Percentiles rank a stretch among this genome's conserved stretches.
Conservation (phyloP, 2,113 vertebrate genomes). For the Cyprinus carpio region DNA sequence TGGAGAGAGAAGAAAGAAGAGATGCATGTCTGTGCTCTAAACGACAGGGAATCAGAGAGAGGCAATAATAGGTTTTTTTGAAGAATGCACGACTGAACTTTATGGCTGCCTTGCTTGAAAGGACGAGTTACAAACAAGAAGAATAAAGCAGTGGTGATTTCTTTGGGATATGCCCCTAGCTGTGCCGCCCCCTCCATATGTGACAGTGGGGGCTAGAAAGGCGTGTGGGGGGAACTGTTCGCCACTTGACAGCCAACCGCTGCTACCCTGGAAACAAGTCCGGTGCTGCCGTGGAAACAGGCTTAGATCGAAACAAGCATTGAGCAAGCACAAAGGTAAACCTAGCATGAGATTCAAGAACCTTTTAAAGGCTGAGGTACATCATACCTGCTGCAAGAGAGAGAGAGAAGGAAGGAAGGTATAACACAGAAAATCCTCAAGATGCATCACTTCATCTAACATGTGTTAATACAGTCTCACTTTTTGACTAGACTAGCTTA, state of each 20-base stretch:
- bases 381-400: not conserved
- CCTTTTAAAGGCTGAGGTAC: not conserved
- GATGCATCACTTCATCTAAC: not conserved
- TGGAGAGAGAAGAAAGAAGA: slow-evolving; percentile 67
- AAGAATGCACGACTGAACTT: slow-evolving; percentile 80
- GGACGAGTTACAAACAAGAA: slow-evolving; percentile 75
- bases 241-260: slow-evolving; percentile 12
- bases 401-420: not conserved
- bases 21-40: slow-evolving; percentile 69
- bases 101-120: slow-evolving; percentile 77
- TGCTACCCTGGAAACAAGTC: slow-evolving; percentile 31
- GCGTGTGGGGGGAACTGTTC: not conserved
- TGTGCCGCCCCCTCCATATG: slow-evolving; percentile 64
- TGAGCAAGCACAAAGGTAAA: slow-evolving; percentile 5
- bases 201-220: slow-evolving; percentile 41
- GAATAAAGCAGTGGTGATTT: slow-evolving; percentile 72
- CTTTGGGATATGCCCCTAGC: slow-evolving; percentile 68
- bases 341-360: slow-evolving; percentile 14
- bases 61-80: slow-evolving; percentile 77
- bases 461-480: not conserved
- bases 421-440: slow-evolving; percentile 16
- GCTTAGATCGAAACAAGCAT: slow-evolving; percentile 8
- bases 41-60: slow-evolving; percentile 74
- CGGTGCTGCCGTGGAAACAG: slow-evolving; percentile 23
- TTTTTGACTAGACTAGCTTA: not conserved